Evolutionary conservation across 2,888 invertebrate genomes (phyloP), one percentile per base, ranked within the genome.

Genomic region (Linnaemya vulpina): DNA sequence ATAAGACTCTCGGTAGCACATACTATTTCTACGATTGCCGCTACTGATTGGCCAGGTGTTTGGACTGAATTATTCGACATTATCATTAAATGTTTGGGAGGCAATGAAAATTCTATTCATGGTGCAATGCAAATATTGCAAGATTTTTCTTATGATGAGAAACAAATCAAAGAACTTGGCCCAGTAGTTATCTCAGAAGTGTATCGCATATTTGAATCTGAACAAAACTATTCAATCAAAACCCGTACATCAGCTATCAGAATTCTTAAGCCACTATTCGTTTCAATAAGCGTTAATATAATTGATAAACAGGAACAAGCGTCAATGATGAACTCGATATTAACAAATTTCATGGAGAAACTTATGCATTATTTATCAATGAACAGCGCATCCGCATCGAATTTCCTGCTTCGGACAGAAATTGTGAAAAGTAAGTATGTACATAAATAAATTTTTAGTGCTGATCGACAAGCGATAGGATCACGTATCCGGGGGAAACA

Each of bases 51-150:
- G 95, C 96, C 96, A 0, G 94, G 94, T 83, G 93, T 94, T 71
- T 96, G 96, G 96, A 94, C 95, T 0, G 94, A 94, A 75, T 91
- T 96, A 2, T 95, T 96, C 88, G 94, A 95, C 78, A 94, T 95
- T 25, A 93, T 96, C 51, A 94, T 96, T 86, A 93, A 93, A 73
- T 95, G 95, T 85, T 91, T 95, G 67, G 94, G 94, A 30, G 94
- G 94, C 74, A 94, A 93, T 86, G 94, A 93, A 86, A 93, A 94
- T 86, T 93, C 95, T 1, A 95, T 96, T 25, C 95, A 95, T 90
- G 96, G 96, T 11, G 95, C 95, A 9, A 95, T 96, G 95, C 93
- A 95, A 89, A 95, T 96, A 4, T 91, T 96, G 49, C 93, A 94
- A 87, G 96, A 96, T 89, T 95, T 96, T 86, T 94, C 94, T 0